These are phyloP conservation scores for Drosophila mojavensis DNA, from an alignment of 1,140 invertebrate genomes.

Conservation along the genomic window DNA sequence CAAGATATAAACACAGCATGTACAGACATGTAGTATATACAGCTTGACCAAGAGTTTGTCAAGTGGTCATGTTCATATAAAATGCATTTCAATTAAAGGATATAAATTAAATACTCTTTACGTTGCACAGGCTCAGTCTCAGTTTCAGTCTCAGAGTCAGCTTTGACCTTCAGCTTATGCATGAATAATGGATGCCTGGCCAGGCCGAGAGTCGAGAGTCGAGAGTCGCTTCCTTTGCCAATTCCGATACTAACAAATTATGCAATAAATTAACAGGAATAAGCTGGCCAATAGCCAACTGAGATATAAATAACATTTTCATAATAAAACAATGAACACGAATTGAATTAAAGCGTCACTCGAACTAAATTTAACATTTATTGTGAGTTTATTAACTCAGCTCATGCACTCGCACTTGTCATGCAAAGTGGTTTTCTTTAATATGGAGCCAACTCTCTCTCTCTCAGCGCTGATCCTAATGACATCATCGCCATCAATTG, in stretches of 20 bases:
- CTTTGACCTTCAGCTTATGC: conserved; percentile 36
- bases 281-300: conserved; percentile 7
- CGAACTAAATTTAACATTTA: not conserved
- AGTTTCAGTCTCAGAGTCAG: not conserved
- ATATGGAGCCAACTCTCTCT: not conserved
- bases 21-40: not conserved
- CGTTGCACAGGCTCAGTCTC: not conserved
- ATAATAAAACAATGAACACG: not conserved
- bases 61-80: conserved; percentile 27
- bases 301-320: conserved; percentile 1
- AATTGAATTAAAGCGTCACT: not conserved
- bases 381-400: not conserved
- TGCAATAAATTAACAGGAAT: conserved; percentile 42
- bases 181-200: conserved; percentile 56
- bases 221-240: conserved; percentile 11
- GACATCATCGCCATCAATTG: conserved; percentile 27
- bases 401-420: not conserved
- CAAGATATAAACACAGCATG: not conserved
- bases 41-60: conserved; percentile 19
- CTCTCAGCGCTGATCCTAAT: conserved; percentile 28
- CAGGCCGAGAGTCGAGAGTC: conserved; percentile 42
- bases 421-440: not conserved
- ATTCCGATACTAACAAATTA: conserved; percentile 44
- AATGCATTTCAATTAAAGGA: conserved; percentile 69
- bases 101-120: conserved; percentile 59